Percentiles rank a stretch among this genome's conserved stretches.
Evolutionary conservation across 2,888 invertebrate genomes (phyloP).

Genomic region (Fabriciana adippe): DNA sequence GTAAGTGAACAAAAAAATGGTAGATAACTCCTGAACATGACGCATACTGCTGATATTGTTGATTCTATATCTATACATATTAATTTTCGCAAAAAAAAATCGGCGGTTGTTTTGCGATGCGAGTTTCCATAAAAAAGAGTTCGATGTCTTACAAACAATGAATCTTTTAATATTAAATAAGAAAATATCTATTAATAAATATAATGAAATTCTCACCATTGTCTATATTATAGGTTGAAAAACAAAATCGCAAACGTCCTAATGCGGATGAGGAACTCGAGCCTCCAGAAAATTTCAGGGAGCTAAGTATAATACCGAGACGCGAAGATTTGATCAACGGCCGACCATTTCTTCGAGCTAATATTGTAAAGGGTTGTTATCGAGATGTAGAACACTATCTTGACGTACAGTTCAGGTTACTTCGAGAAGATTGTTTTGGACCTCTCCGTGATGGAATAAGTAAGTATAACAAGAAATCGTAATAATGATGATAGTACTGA

Average conservation of each 20-base stretch:
- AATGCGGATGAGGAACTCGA: slow-evolving; percentile 38
- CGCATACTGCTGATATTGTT: too few species aligned
- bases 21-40: too few species aligned
- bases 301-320: slow-evolving; percentile 58
- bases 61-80: too few species aligned
- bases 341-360: slow-evolving; percentile 68
- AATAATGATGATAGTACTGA: too few species aligned
- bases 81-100: too few species aligned
- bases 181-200: too few species aligned
- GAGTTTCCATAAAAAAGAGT: too few species aligned
- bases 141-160: too few species aligned
- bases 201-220: background rate
- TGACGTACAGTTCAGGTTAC: slow-evolving; percentile 88
- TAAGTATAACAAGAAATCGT: slow-evolving; percentile 45
- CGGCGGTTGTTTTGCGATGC: too few species aligned
- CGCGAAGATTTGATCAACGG: slow-evolving; percentile 55
- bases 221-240: background rate
- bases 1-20: too few species aligned
- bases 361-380: slow-evolving; percentile 84
- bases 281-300: slow-evolving; percentile 65
- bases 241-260: slow-evolving; percentile 6
- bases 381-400: slow-evolving; percentile 87
- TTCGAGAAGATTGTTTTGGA: slow-evolving; percentile 90
- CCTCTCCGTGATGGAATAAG: slow-evolving; percentile 86
- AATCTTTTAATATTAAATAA: too few species aligned